Base-by-base conservation (phyloP, 2,113 vertebrate species). In the Aldabrachelys gigantea region DNA sequence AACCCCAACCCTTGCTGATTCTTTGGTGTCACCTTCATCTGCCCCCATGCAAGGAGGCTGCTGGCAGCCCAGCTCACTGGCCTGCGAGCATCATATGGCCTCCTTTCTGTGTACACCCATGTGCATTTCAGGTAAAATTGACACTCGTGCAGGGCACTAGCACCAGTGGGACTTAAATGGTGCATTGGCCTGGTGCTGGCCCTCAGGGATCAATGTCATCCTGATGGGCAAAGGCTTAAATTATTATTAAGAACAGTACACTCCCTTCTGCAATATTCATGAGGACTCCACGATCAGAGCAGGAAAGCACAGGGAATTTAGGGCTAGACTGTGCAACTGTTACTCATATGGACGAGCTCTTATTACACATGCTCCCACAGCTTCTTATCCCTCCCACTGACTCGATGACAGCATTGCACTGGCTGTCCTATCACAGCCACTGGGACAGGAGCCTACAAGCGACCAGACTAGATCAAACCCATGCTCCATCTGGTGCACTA, bases 201-300 rank as follows among this genome's bases (percentile, higher is more conserved):
- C 89, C 93, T 52, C 82, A 1, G 0, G 82, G 72, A 24, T 91
- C 1, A 38, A 44, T 25, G 57, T 54, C 27, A 31, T 27, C 3
- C 41, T 85, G n/a, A 82, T 0, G 0, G 38, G 50, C 82, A 81
- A 80, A 19, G 91, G 35, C 1, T 0, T 53, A 82, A 59, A 59
- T 91, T 86, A 87, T 80, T 31, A 22, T 9, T 29, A 83, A 38
- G 69, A 82, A 59, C 56, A 82, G 89, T 17, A 19, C 88, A 88
- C 84, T 0, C 10, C 93, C 97, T 95, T 92, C 95, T 95, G 94
- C 88, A 96, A 90, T 89, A 96, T 96, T 92, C 93, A 88, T 84
- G 86, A 56, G 69, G 72, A 50, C 0, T 0, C 44, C 84, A 89
- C 92, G 90, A 83, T 1, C 65, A 0, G 79, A 79, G 50, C 0